A percentile compares a stretch with the other conserved stretches of the same genome.
These are phyloP conservation scores for Cliona cf. orientalis DNA, from an alignment of 37 sponge, comb jelly and placozoan species.

Conservation along the genomic window DNA sequence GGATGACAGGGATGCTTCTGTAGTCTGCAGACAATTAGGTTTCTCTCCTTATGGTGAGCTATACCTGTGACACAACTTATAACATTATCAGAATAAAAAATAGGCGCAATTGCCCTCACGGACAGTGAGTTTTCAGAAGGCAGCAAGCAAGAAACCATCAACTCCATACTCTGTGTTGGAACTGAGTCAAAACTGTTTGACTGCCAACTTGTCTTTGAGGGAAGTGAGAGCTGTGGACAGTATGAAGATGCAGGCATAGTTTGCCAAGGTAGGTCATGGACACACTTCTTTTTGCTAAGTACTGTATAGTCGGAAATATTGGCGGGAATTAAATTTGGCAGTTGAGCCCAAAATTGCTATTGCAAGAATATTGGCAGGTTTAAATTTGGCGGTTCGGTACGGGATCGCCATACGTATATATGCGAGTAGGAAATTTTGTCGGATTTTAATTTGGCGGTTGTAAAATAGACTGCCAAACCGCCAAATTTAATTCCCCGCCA, in stretches of 20 bases:
- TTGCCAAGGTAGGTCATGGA: slow-evolving; percentile 30
- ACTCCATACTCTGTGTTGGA: slow-evolving; percentile 16
- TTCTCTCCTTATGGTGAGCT: slow-evolving; percentile 48
- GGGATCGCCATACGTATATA: no score
- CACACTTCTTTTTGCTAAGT: background rate
- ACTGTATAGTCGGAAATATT: background rate
- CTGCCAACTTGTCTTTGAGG: no score
- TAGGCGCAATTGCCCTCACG: slow-evolving; percentile 13
- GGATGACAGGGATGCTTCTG: slow-evolving; percentile 33
- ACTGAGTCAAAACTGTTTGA: slow-evolving; percentile 4
- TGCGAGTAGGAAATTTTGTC: no score
- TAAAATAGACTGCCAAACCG: no score
- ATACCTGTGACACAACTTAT: no score
- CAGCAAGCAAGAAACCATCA: background rate
- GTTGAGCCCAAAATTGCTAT: no score
- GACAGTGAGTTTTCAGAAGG: slow-evolving; percentile 9
- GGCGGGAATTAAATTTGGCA: no score
- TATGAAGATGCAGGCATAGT: slow-evolving; percentile 38
- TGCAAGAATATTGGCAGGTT: no score
- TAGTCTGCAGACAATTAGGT: slow-evolving; percentile 42
- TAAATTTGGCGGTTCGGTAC: no score
- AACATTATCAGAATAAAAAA: no score
- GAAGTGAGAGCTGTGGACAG: background rate
- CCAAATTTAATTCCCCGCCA: no score
- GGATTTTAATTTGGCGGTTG: no score